Conservation (phyloP, 2,797 vertebrate genomes). For the Chaunax sp. region DNA sequence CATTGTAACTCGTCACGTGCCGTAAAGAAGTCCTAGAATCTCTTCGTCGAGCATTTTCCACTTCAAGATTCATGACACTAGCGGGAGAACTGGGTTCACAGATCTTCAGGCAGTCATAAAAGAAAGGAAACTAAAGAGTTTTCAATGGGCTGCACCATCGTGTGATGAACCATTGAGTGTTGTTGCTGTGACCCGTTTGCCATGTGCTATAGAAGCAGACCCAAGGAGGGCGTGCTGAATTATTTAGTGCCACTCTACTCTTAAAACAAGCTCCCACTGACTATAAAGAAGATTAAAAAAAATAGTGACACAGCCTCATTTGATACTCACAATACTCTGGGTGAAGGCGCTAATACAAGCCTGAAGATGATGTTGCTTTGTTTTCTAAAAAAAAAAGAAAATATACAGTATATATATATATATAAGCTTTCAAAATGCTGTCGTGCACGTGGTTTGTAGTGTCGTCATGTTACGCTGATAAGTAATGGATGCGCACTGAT, state of each 20-base stretch:
- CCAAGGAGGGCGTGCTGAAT: conserved; percentile 64
- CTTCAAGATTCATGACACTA: not conserved
- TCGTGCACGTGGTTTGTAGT: not conserved
- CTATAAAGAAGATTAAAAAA: conserved; percentile 5
- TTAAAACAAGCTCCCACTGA: conserved; percentile 41
- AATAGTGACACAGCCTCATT: conserved; percentile 4
- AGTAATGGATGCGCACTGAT: conserved; percentile 45
- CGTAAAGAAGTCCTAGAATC: conserved; percentile 4
- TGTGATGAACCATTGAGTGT: conserved; percentile 18
- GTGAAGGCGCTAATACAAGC: not conserved
- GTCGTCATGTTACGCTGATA: not conserved
- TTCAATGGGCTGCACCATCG: not conserved
- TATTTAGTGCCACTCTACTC: conserved; percentile 74
- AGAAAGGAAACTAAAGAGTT: conserved; percentile 1
- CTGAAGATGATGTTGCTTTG: not conserved
- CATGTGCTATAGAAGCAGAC: conserved; percentile 52
- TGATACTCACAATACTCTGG: not conserved
- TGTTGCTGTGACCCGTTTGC: conserved; percentile 35
- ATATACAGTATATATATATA: too few relatives aligned
- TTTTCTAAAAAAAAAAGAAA: not conserved
- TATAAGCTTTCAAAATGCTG: not conserved
- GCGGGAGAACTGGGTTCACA: not conserved
- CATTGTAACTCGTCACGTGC: not conserved
- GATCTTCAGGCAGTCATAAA: not conserved
- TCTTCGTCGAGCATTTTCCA: too few relatives aligned